These are phyloP conservation scores for Aurelia sp. DNA, from an alignment of 30 jellyfish, hydroid and myxozoan genomes.

Conservation along the genomic window DNA sequence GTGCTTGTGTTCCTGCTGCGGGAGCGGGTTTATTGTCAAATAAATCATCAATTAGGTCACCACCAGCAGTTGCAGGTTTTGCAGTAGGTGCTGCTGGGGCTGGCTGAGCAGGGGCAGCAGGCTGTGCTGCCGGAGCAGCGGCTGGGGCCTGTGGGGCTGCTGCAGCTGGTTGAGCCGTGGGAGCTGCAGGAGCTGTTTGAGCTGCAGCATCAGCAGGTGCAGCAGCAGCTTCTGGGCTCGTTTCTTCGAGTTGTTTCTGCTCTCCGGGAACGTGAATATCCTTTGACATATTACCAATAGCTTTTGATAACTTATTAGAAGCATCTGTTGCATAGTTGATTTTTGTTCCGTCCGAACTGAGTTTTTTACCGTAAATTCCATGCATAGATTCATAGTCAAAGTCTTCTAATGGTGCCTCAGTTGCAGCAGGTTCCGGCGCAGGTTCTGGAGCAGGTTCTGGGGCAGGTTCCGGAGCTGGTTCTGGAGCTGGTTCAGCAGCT, in stretches of 20 bases:
- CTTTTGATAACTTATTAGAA: conserved; percentile 27
- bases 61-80: neutral
- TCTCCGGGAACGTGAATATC: conserved; percentile 32
- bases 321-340: conserved; percentile 24
- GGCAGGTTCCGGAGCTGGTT: neutral
- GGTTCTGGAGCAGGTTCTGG: neutral
- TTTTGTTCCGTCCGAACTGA: neutral
- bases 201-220: conserved; percentile 18
- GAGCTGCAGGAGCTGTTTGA: neutral
- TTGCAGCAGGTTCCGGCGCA: neutral
- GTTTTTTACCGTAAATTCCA: neutral
- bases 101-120: conserved; percentile 9
- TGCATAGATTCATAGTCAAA: no score
- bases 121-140: conserved; percentile 10
- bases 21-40: neutral
- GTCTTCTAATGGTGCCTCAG: no score
- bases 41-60: no score
- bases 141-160: neutral
- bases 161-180: conserved; percentile 17
- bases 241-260: conserved; percentile 38
- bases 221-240: conserved; percentile 3
- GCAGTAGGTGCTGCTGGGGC: conserved; percentile 7
- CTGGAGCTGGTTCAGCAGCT: neutral
- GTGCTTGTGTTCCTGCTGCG: conserved; percentile 3
- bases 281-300: conserved; percentile 1